phyloP scores from a whole-genome alignment of 2,113 vertebrate genomes.

The Phalacrocorax aristotelis region DNA sequence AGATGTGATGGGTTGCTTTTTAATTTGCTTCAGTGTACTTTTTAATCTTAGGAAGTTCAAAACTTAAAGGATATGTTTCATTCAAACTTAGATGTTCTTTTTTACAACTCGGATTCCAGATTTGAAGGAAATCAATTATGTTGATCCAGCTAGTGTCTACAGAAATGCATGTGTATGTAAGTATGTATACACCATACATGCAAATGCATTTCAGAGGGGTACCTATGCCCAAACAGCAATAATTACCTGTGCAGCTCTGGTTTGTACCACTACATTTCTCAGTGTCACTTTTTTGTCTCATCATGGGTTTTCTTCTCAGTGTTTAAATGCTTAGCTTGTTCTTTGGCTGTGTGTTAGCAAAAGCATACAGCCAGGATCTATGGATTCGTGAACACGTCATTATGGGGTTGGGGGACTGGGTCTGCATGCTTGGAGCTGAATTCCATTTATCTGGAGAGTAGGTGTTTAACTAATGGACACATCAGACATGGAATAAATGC shows the following conservation, averaged over 20 bases:
- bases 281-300: background rate
- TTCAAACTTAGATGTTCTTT: background rate
- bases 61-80: background rate
- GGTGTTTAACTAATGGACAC: conserved; percentile 31
- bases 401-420: background rate
- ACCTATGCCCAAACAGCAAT: background rate
- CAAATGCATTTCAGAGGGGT: background rate
- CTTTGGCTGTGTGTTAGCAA: background rate
- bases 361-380: background rate
- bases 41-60: background rate
- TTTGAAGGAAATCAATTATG: background rate
- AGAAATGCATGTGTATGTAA: background rate
- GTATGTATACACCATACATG: background rate
- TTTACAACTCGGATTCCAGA: background rate
- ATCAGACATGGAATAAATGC: conserved; percentile 4
- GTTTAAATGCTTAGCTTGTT: background rate
- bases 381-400: background rate
- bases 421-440: background rate
- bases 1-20: background rate
- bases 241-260: background rate
- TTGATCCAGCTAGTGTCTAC: background rate
- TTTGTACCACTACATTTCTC: background rate
- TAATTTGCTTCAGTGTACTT: background rate
- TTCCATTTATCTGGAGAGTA: conserved; percentile 21
- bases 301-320: background rate